Evolutionary conservation across 2,888 invertebrate species (phyloP).

Genomic region (Eulithis testata): DNA sequence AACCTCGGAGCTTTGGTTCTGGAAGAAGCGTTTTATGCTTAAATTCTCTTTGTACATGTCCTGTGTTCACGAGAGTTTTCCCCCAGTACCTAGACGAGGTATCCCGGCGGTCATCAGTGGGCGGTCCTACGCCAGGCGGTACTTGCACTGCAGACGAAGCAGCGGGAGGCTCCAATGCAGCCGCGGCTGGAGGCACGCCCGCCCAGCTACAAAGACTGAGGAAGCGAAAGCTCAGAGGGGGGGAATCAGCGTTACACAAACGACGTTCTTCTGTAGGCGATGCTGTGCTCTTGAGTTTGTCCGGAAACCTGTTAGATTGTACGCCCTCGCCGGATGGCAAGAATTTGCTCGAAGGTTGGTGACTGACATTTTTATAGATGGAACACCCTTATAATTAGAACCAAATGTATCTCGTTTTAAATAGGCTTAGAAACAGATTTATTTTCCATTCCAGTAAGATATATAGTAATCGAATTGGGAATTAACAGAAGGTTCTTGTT

Average conservation of each 20-base stretch:
- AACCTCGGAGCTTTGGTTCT: too few species aligned
- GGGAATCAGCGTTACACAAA: conserved; percentile 87
- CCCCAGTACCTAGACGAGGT: conserved; percentile 75
- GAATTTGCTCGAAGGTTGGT: conserved; percentile 78
- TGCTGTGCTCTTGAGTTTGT: conserved; percentile 92
- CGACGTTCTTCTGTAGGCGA: conserved; percentile 94
- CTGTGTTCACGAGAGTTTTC: background rate
- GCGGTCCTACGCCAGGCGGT: conserved; percentile 54
- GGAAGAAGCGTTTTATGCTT: too few species aligned
- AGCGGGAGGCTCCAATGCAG: conserved; percentile 41
- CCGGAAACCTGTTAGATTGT: conserved; percentile 95
- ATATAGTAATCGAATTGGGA: background rate
- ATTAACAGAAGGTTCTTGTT: conserved; percentile 4
- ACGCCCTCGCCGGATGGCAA: conserved; percentile 92
- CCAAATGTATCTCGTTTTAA: background rate
- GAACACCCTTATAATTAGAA: too few species aligned
- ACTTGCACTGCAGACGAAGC: conserved; percentile 44
- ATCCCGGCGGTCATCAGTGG: conserved; percentile 79
- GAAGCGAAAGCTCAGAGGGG: conserved; percentile 90
- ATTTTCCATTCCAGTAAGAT: too few species aligned
- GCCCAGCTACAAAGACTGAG: conserved; percentile 84
- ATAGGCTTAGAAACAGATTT: background rate
- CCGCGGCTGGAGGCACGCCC: conserved; percentile 60
- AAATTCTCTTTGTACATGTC: too few species aligned
- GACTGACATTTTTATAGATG: background rate